phyloP scores from a whole-genome alignment of 2,113 vertebrate species.

The Prunella fulvescens region DNA sequence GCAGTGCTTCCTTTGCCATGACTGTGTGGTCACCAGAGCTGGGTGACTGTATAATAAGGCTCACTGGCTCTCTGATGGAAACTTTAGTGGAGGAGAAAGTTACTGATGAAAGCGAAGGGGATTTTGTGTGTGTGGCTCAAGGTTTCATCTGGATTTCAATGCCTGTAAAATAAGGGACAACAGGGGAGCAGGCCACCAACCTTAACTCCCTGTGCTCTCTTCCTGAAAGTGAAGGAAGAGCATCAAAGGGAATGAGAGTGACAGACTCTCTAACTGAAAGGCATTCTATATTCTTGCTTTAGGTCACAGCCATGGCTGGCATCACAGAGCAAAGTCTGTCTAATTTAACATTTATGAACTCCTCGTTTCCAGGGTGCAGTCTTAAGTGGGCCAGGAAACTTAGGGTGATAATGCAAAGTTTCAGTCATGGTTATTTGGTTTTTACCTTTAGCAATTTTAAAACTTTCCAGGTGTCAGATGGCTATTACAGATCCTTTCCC shows the following conservation, averaged over 20 bases:
- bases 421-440: not conserved
- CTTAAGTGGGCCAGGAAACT: not conserved
- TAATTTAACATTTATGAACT: slow-evolving; percentile 78
- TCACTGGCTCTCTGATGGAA: slow-evolving; percentile 19
- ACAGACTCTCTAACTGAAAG: slow-evolving; percentile 66
- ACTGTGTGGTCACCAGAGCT: not conserved
- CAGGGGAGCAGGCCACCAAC: slow-evolving; percentile 59
- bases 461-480: not conserved
- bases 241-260: slow-evolving; percentile 81
- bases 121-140: not conserved
- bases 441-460: not conserved
- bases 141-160: slow-evolving; percentile 55
- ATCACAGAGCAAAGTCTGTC: slow-evolving; percentile 65
- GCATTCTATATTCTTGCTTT: slow-evolving; percentile 67
- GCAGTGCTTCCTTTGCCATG: slow-evolving; percentile 15
- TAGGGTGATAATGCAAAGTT: not conserved
- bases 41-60: slow-evolving; percentile 65
- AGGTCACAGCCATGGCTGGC: slow-evolving; percentile 71
- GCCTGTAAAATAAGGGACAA: slow-evolving; percentile 70
- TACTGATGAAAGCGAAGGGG: slow-evolving; percentile 68
- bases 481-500: not conserved
- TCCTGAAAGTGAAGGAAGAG: slow-evolving; percentile 65
- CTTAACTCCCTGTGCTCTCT: slow-evolving; percentile 61
- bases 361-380: slow-evolving; percentile 20
- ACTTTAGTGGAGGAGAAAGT: slow-evolving; percentile 67